phyloP scores from a whole-genome alignment of 2,797 vertebrate species.

The Pseudochromis fuscus region DNA sequence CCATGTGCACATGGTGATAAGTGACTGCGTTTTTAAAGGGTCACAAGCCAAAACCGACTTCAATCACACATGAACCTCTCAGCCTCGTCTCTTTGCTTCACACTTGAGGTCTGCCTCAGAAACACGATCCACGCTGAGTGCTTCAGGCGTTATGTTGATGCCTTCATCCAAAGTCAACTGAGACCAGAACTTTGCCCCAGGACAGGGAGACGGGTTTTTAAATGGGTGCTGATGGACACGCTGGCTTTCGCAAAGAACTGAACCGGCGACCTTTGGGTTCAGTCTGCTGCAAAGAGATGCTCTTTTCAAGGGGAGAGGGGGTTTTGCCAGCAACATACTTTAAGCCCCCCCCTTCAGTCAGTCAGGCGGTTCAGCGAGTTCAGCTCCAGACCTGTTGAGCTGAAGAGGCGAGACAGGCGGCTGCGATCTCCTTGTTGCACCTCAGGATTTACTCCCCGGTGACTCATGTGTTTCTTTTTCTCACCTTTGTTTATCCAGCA shows the following conservation, averaged over 20 bases:
- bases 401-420: constrained; percentile 12
- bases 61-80: background rate
- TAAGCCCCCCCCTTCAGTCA: constrained; percentile 31
- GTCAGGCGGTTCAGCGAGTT: constrained; percentile 32
- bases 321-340: constrained; percentile 23
- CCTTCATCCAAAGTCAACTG: constrained; percentile 31
- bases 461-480: constrained; percentile 29
- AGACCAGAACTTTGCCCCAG: background rate
- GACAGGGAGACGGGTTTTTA: constrained; percentile 5
- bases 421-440: constrained; percentile 31
- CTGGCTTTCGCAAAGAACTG: background rate
- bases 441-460: constrained; percentile 18
- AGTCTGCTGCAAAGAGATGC: background rate
- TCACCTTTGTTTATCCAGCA: constrained; percentile 32
- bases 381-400: constrained; percentile 28
- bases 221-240: constrained; percentile 12
- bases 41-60: background rate
- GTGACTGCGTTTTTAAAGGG: too few species aligned
- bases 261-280: constrained; percentile 11
- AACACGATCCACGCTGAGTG: background rate
- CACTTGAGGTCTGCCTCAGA: background rate
- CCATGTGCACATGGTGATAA: background rate
- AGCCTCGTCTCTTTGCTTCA: constrained; percentile 4
- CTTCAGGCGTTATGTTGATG: background rate
- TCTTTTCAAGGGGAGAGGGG: constrained; percentile 31